Percentiles rank a stretch among this genome's conserved stretches.
These are phyloP conservation scores for Trissolcus japonicus DNA, from an alignment of 2,888 invertebrate species.

Conservation along the genomic window DNA sequence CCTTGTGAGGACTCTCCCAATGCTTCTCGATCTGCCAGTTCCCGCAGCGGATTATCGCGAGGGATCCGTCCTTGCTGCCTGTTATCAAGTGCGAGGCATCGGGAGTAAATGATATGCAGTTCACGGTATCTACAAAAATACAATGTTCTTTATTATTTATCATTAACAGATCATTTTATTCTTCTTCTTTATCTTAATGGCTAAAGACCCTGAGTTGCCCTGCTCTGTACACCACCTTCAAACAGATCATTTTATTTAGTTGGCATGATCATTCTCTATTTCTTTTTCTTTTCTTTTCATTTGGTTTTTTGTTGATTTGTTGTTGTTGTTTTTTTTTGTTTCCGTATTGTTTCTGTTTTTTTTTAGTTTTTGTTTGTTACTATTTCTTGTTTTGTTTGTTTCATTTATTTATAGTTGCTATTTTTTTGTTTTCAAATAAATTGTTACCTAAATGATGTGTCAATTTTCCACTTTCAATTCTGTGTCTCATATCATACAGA, in stretches of 20 bases:
- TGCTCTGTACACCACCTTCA: no score
- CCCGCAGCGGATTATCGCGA: slow-evolving; percentile 87
- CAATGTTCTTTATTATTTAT: not conserved
- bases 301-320: no score
- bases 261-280: no score
- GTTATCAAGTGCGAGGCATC: slow-evolving; percentile 88
- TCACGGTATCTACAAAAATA: slow-evolving; percentile 81
- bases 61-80: slow-evolving; percentile 89
- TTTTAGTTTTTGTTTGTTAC: no score
- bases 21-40: slow-evolving; percentile 92
- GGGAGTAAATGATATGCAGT: slow-evolving; percentile 85
- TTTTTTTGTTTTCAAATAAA: not conserved
- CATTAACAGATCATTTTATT: not conserved
- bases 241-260: no score
- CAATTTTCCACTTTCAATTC: slow-evolving; percentile 87
- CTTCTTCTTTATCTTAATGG: no score
- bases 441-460: slow-evolving; percentile 85
- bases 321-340: not conserved
- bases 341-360: not conserved
- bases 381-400: not conserved
- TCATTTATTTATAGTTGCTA: not conserved
- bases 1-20: slow-evolving; percentile 90
- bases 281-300: no score
- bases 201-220: no score
- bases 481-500: slow-evolving; percentile 87